phyloP scores from a whole-genome alignment of 2,113 vertebrate species.

The Odontesthes bonariensis region DNA sequence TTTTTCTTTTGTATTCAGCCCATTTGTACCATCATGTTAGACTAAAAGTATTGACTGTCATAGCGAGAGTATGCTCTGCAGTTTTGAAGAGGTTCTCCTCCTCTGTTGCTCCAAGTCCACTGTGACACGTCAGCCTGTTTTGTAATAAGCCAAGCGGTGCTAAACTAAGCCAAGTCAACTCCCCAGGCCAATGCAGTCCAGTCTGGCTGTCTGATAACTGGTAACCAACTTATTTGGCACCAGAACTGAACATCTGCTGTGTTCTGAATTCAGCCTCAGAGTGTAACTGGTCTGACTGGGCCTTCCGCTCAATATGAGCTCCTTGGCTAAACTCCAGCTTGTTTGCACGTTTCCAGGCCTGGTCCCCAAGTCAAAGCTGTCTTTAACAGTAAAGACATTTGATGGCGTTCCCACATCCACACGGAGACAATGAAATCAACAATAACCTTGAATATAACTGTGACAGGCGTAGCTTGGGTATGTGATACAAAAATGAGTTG shows the following conservation, averaged over 20 bases:
- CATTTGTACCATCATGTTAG: neutral
- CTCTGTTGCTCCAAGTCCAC: constrained; percentile 4
- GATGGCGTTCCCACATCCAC: neutral
- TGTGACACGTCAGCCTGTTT: constrained; percentile 24
- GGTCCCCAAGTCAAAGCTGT: constrained; percentile 24
- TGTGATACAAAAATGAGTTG: neutral
- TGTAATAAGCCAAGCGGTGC: constrained; percentile 36
- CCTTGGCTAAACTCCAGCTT: constrained; percentile 22
- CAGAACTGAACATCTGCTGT: constrained; percentile 64
- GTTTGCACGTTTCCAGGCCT: constrained; percentile 24
- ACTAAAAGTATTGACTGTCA: neutral
- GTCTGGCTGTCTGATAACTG: constrained; percentile 39
- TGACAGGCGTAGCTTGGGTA: neutral
- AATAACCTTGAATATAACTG: neutral
- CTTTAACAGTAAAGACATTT: constrained; percentile 3
- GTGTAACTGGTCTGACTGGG: constrained; percentile 40
- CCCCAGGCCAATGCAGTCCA: constrained; percentile 18
- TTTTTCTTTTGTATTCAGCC: neutral
- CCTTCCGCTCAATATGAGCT: constrained; percentile 35
- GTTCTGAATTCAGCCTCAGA: constrained; percentile 48
- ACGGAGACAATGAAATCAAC: constrained; percentile 8
- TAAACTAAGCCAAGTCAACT: constrained; percentile 33
- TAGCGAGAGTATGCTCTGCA: constrained; percentile 4
- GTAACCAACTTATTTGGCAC: constrained; percentile 61
- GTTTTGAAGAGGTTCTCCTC: neutral